Evolutionary conservation across 2,888 invertebrate species (phyloP).

Genomic region (Andrena flavipes): DNA sequence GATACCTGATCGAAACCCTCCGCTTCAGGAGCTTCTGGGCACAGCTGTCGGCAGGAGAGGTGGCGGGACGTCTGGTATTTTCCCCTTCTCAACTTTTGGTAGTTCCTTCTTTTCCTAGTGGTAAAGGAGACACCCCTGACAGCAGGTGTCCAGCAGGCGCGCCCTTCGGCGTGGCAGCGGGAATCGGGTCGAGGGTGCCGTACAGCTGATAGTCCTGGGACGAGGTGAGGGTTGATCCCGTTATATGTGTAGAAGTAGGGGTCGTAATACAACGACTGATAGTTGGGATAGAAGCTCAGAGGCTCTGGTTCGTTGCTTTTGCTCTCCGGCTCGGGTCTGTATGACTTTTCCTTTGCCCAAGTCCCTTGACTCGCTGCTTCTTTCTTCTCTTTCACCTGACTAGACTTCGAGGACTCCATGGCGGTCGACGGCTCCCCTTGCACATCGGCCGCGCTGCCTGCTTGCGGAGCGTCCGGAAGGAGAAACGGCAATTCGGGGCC

Average conservation of each 20-base stretch:
- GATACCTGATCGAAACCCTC: not conserved
- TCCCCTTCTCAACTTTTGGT: constrained; percentile 45
- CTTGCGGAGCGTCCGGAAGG: constrained; percentile 19
- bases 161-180: constrained; percentile 63
- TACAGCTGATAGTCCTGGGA: constrained; percentile 76
- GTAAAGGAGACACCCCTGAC: constrained; percentile 57
- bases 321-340: constrained; percentile 37
- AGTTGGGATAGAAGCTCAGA: constrained; percentile 78
- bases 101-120: constrained; percentile 64
- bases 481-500: constrained; percentile 71
- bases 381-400: constrained; percentile 2
- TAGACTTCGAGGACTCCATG: constrained; percentile 32
- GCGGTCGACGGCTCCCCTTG: not conserved
- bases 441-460: not conserved
- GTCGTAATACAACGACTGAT: constrained; percentile 80
- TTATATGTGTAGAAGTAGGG: constrained; percentile 80
- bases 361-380: not conserved
- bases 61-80: constrained; percentile 90
- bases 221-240: constrained; percentile 74
- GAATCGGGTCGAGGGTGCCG: constrained; percentile 72
- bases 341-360: not conserved
- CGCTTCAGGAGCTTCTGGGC: constrained; percentile 77
- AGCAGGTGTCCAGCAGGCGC: constrained; percentile 63
- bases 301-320: constrained; percentile 46
- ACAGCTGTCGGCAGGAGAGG: constrained; percentile 89